phyloP scores from a whole-genome alignment of 2,113 vertebrate species.

The human (Homo sapiens) region GRCh38 chr6:140355501-140356000 shows the following conservation, averaged over 20 bases:
- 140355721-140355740: not conserved
- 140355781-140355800: constrained; percentile 27
- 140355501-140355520: not conserved
- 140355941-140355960: constrained; percentile 54
- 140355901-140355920: constrained; percentile 23
- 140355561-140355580: not conserved
- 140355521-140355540: not conserved
- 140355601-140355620: not conserved
- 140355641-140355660: not conserved
- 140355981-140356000: not conserved
- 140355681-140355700: not conserved
- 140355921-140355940: not conserved
- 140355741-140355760: not conserved
- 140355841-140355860: constrained; percentile 8
- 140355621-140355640: not conserved
- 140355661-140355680: not conserved
- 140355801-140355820: not conserved
- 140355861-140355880: constrained; percentile 24
- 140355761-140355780: not conserved
- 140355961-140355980: constrained; percentile 45
- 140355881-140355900: constrained; percentile 12
- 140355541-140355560: not conserved
- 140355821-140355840: not conserved
- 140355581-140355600: not conserved
- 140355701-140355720: not conserved